A percentile compares a stretch with the other conserved stretches of the same genome.
phyloP scores from a whole-genome alignment of 2,797 vertebrate species.

The Sebastolobus alascanus region DNA sequence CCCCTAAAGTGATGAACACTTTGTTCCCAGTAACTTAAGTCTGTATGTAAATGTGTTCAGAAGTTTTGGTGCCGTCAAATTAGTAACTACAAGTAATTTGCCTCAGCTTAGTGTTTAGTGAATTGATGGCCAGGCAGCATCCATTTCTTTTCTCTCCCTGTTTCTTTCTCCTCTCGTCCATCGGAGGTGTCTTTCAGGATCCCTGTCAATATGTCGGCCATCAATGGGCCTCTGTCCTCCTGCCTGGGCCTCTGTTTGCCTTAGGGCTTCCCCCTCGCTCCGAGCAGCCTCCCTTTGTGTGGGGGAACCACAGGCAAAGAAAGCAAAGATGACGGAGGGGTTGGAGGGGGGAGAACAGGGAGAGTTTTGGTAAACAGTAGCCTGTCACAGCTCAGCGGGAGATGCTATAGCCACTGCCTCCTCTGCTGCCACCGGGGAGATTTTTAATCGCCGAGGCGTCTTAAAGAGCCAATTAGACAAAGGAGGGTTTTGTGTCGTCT shows the following conservation, averaged over 20 bases:
- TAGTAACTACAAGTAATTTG: constrained; percentile 5
- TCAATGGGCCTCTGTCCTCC: constrained; percentile 79
- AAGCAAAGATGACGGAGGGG: constrained; percentile 69
- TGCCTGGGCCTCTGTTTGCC: constrained; percentile 77
- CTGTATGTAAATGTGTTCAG: constrained; percentile 9
- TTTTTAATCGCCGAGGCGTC: constrained; percentile 66
- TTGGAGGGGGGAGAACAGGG: constrained; percentile 13
- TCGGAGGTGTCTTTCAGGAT: constrained; percentile 64
- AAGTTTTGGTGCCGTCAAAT: constrained; percentile 17
- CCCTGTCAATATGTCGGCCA: constrained; percentile 64
- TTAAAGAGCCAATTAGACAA: constrained; percentile 76
- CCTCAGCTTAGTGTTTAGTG: neutral
- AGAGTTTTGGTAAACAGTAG: constrained; percentile 77
- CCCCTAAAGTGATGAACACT: constrained; percentile 19
- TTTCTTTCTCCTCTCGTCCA: constrained; percentile 17
- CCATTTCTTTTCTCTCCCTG: constrained; percentile 24
- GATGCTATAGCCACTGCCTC: constrained; percentile 47
- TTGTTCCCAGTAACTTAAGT: constrained; percentile 22
- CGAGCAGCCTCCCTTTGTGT: constrained; percentile 72
- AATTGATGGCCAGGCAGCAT: constrained; percentile 16
- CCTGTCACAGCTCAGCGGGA: constrained; percentile 77
- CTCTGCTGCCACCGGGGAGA: constrained; percentile 53
- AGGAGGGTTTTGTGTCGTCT: constrained; percentile 70
- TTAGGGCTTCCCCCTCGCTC: constrained; percentile 67
- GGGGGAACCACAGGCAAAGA: constrained; percentile 67